Conservation (phyloP, 2,113 vertebrate species). For the Tragelaphus buxtoni region DNA sequence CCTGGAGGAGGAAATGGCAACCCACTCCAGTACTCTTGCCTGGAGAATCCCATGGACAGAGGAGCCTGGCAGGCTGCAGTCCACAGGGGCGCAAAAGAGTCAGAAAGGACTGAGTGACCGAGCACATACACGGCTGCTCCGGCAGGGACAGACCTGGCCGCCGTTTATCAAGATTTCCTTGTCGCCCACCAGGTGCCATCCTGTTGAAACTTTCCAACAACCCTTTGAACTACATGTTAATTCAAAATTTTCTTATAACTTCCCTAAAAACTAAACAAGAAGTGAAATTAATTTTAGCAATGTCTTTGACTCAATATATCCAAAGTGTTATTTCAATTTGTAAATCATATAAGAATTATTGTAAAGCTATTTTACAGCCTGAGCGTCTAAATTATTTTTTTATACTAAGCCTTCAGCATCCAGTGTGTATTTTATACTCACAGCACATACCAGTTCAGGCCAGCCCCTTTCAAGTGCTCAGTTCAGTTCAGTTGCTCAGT, state of each 20-base stretch:
- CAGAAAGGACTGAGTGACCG: neutral
- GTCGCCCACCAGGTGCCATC: accelerated
- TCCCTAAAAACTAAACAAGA: neutral
- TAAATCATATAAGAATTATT: neutral
- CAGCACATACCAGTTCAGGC: accelerated
- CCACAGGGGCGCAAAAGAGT: neutral
- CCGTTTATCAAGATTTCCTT: accelerated
- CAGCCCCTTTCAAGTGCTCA: neutral
- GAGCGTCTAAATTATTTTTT: neutral
- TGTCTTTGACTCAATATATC: neutral
- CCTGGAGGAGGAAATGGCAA: neutral
- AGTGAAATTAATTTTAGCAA: neutral
- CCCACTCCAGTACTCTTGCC: neutral
- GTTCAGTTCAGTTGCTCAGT: neutral
- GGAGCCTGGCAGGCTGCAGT: neutral
- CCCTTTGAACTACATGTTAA: neutral
- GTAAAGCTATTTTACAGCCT: neutral
- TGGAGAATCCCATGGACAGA: neutral
- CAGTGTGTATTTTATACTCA: accelerated
- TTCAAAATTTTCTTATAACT: neutral
- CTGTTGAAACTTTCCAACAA: neutral
- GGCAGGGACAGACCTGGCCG: accelerated
- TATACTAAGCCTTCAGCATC: neutral
- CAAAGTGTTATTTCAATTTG: neutral
- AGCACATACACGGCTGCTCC: accelerated